phyloP scores from a whole-genome alignment of 2,888 invertebrate species.

The Automeris io region DNA sequence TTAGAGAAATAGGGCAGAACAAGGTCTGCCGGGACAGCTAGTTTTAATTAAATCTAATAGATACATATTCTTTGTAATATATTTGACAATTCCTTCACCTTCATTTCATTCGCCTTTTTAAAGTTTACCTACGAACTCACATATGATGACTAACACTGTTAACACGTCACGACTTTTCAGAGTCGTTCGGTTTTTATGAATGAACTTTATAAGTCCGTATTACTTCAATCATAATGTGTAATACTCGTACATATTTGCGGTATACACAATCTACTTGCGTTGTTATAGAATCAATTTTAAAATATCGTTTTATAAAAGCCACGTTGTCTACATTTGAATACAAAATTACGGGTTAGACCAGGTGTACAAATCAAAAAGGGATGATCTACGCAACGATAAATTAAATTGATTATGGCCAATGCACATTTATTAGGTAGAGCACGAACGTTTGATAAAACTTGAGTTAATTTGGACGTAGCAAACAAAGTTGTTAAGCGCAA shows the following conservation, averaged over 20 bases:
- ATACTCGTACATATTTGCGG: neutral
- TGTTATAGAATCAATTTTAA: neutral
- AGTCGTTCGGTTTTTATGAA: neutral
- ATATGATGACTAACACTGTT: neutral
- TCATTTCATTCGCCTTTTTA: neutral
- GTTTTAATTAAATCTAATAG: no score
- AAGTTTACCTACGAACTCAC: no score
- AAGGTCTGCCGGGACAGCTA: no score
- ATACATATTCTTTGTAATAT: neutral
- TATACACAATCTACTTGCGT: neutral
- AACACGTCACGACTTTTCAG: neutral
- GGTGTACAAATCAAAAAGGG: slow-evolving; percentile 15
- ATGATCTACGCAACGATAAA: slow-evolving; percentile 11
- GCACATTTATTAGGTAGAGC: slow-evolving; percentile 11
- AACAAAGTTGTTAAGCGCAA: slow-evolving; percentile 33
- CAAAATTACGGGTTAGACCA: slow-evolving; percentile 10
- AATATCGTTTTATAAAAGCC: neutral
- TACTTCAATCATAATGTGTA: neutral
- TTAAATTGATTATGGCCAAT: slow-evolving; percentile 32
- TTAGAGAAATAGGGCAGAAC: no score
- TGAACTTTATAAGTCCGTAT: neutral
- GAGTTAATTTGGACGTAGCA: slow-evolving; percentile 14
- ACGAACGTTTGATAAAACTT: slow-evolving; percentile 12
- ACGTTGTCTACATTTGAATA: slow-evolving; percentile 3
- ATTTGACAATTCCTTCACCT: neutral